These are phyloP conservation scores for Ditula angustiorana DNA, from an alignment of 2,888 invertebrate species.

Conservation along the genomic window DNA sequence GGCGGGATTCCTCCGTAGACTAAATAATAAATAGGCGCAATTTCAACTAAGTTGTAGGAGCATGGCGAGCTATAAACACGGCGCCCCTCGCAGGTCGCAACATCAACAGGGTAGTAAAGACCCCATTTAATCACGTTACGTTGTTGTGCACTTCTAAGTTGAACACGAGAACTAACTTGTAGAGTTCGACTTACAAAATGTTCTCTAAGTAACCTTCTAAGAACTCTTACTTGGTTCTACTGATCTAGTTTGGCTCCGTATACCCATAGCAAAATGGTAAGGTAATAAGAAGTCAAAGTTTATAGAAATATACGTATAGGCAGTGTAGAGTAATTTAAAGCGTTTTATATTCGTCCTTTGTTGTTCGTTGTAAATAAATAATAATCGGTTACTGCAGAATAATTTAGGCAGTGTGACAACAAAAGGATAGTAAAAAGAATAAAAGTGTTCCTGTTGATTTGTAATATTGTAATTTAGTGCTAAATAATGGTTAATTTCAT, in stretches of 20 bases:
- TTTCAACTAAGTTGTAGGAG: constrained; percentile 25
- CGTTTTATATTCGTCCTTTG: too few relatives aligned
- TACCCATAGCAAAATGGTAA: background rate
- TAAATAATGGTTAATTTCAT: too few relatives aligned
- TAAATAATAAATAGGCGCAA: constrained; percentile 34
- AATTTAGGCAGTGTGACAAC: too few relatives aligned
- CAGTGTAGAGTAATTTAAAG: too few relatives aligned
- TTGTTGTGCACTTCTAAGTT: constrained; percentile 9
- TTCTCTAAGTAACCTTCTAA: constrained; percentile 7
- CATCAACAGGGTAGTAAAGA: constrained; percentile 17
- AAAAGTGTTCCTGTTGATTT: too few relatives aligned
- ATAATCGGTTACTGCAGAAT: too few relatives aligned
- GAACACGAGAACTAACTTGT: constrained; percentile 8
- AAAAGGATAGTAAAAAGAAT: too few relatives aligned
- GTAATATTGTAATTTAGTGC: too few relatives aligned
- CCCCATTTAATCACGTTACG: constrained; percentile 32
- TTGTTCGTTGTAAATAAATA: too few relatives aligned
- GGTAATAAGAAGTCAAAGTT: background rate
- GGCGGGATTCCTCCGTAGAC: constrained; percentile 14
- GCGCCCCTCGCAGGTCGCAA: constrained; percentile 7
- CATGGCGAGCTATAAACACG: constrained; percentile 24
- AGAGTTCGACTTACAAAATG: constrained; percentile 2
- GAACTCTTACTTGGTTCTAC: background rate
- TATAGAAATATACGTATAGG: background rate
- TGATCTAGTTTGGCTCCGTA: background rate